Evolutionary conservation across 2,797 vertebrate species (phyloP).

Genomic region (Sebastiscus tertius): DNA sequence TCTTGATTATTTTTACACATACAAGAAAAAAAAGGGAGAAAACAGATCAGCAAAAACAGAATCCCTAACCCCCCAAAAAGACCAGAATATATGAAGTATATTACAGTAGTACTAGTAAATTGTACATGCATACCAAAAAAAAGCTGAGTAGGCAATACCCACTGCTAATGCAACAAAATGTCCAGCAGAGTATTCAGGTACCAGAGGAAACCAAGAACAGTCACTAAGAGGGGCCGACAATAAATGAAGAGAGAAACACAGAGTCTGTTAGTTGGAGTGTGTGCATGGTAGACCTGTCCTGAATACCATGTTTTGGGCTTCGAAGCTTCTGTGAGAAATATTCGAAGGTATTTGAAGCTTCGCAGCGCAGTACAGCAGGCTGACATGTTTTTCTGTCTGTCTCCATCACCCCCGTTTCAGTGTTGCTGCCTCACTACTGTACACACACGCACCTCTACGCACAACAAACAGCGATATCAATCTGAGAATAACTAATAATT

Average conservation of each 20-base stretch:
- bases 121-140: too few species aligned
- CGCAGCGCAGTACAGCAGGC: too few species aligned
- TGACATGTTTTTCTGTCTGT: too few species aligned
- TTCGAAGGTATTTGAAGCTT: too few species aligned
- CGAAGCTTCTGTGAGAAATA: too few species aligned
- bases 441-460: rapidly evolving
- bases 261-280: not conserved
- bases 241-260: not conserved
- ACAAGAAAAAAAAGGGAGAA: not conserved
- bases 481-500: too few species aligned
- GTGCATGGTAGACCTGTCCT: too few species aligned
- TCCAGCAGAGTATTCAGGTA: not conserved
- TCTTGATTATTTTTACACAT: not conserved
- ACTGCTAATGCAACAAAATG: not conserved
- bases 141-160: not conserved
- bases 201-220: not conserved
- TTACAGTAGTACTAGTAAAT: too few species aligned
- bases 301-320: too few species aligned
- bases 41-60: not conserved
- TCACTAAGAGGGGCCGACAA: not conserved
- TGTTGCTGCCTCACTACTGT: too few species aligned
- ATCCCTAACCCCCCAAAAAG: not conserved
- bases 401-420: too few species aligned
- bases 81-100: not conserved
- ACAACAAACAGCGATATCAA: too few species aligned